phyloP scores from a whole-genome alignment of 2,797 vertebrate genomes.

The Sebastes cheni region DNA sequence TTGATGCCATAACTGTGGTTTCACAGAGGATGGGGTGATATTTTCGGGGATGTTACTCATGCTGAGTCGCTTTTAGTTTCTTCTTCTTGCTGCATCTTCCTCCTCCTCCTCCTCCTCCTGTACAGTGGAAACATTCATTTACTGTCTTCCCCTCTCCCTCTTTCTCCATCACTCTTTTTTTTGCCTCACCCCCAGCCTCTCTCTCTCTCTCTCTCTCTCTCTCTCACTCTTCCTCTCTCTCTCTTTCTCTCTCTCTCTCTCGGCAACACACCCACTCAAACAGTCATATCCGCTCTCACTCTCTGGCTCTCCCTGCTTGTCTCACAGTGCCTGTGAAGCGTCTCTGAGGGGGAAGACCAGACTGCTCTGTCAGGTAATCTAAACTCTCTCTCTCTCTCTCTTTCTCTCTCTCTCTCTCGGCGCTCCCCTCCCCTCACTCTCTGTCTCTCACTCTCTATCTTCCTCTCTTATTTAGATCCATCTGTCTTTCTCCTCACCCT shows the following conservation, averaged over 20 bases:
- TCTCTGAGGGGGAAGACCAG: slow-evolving; percentile 80
- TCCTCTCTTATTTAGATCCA: slow-evolving; percentile 29
- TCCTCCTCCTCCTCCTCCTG: background rate
- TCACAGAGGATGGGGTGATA: background rate
- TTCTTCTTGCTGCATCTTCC: slow-evolving; percentile 15
- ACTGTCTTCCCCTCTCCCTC: slow-evolving; percentile 51
- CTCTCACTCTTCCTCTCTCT: slow-evolving; percentile 4
- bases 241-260: slow-evolving; percentile 33
- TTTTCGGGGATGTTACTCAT: background rate
- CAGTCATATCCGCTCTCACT: slow-evolving; percentile 80
- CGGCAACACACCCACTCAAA: slow-evolving; percentile 80
- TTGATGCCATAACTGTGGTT: slow-evolving; percentile 13
- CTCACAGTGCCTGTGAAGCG: slow-evolving; percentile 82
- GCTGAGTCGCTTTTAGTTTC: slow-evolving; percentile 24
- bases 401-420: slow-evolving; percentile 15
- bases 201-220: background rate
- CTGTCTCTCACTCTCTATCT: slow-evolving; percentile 29
- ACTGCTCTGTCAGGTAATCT: slow-evolving; percentile 80
- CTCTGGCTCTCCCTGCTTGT: slow-evolving; percentile 78
- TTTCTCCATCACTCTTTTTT: slow-evolving; percentile 53
- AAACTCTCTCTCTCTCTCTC: slow-evolving; percentile 59
- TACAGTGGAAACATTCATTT: slow-evolving; percentile 69
- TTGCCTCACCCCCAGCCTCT: slow-evolving; percentile 51
- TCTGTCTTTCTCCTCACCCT: slow-evolving; percentile 10
- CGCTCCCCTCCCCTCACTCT: slow-evolving; percentile 7